A percentile compares a stretch with the other conserved stretches of the same genome.
phyloP scores from a whole-genome alignment of 1,140 invertebrate species.

The Propsilocerus akamusi region DNA sequence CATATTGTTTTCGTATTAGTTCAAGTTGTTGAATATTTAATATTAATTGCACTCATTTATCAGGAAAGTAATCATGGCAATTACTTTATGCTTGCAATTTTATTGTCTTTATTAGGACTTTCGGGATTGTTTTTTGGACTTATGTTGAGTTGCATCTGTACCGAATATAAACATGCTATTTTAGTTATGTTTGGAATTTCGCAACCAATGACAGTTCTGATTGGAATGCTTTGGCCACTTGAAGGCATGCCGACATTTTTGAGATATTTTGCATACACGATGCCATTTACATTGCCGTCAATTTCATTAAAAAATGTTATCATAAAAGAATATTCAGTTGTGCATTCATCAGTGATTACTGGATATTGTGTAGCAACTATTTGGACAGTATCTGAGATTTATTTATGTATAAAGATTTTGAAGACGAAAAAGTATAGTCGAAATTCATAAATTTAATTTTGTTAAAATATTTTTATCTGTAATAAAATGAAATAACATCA shows the following conservation, averaged over 20 bases:
- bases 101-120: constrained; percentile 62
- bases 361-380: background rate
- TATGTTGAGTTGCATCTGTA: constrained; percentile 70
- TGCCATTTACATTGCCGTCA: background rate
- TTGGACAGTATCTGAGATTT: background rate
- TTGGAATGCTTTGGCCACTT: constrained; percentile 68
- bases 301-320: background rate
- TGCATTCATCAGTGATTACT: background rate
- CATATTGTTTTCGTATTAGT: constrained; percentile 79
- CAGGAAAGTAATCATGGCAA: constrained; percentile 61
- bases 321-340: background rate
- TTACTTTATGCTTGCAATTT: constrained; percentile 52
- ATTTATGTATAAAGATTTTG: background rate
- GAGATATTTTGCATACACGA: constrained; percentile 17
- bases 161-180: constrained; percentile 74
- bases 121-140: constrained; percentile 79
- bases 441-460: background rate
- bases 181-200: constrained; percentile 77
- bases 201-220: constrained; percentile 74
- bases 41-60: constrained; percentile 72
- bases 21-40: constrained; percentile 61
- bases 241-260: constrained; percentile 65
- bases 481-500: no score
- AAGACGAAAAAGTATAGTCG: background rate
- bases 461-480: no score